A percentile compares a stretch with the other conserved stretches of the same genome.
Evolutionary conservation across 2,113 vertebrate genomes (phyloP).

Genomic region (Tenrec ecaudatus): DNA sequence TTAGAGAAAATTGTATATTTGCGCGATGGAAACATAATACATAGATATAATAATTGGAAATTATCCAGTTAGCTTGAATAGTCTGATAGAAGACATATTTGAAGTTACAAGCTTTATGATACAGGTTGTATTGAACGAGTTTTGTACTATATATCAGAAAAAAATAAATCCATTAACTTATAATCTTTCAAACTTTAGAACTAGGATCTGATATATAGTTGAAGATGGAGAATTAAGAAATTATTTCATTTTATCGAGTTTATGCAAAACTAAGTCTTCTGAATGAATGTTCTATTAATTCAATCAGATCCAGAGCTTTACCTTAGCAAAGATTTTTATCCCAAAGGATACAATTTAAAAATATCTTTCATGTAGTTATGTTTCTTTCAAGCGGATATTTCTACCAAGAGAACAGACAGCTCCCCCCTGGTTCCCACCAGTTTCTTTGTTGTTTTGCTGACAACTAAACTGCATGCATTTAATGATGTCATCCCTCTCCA

Average conservation of each 20-base stretch:
- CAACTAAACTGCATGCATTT: not conserved
- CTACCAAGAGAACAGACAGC: not conserved
- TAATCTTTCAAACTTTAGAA: not conserved
- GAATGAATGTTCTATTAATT: not conserved
- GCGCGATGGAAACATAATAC: not conserved
- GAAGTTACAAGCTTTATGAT: not conserved
- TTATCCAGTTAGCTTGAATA: not conserved
- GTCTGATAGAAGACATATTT: not conserved
- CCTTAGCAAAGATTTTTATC: not conserved
- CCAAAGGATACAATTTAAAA: not conserved
- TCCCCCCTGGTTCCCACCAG: not conserved
- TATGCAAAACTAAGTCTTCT: not conserved
- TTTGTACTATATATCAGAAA: not conserved
- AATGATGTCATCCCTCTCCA: not conserved
- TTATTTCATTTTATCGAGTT: not conserved
- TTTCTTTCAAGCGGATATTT: not conserved
- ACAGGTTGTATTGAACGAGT: not conserved
- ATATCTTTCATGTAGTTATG: not conserved
- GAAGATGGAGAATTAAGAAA: not conserved
- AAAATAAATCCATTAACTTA: not conserved
- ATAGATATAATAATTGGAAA: not conserved
- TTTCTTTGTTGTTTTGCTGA: not conserved
- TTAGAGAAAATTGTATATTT: not conserved
- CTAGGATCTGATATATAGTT: rapidly evolving
- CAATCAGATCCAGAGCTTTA: not conserved